Evolutionary conservation across 2,797 vertebrate genomes (phyloP).

Genomic region (Hirundo rustica): DNA sequence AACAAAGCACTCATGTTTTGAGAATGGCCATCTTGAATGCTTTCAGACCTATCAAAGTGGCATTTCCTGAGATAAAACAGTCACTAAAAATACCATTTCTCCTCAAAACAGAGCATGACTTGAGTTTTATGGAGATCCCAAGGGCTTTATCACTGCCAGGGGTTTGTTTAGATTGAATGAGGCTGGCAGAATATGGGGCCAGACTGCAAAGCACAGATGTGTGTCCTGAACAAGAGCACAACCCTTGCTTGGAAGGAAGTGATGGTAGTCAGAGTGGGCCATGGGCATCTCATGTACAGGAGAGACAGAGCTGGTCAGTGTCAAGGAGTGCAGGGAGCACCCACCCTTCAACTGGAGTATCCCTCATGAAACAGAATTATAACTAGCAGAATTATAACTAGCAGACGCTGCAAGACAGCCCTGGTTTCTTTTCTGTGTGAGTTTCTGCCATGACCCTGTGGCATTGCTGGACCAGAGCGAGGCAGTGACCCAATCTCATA

Average conservation of each 20-base stretch:
- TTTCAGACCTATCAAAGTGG: constrained; percentile 5
- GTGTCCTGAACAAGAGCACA: background rate
- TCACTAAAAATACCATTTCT: background rate
- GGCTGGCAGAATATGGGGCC: background rate
- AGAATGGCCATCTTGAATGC: background rate
- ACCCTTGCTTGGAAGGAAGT: background rate
- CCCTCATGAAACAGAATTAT: background rate
- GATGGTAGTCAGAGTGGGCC: rapidly evolving
- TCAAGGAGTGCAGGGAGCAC: background rate
- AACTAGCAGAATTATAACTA: background rate
- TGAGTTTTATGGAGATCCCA: background rate
- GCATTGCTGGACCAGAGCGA: background rate
- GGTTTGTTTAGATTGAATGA: background rate
- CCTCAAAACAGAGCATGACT: background rate
- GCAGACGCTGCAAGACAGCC: background rate
- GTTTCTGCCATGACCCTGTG: background rate
- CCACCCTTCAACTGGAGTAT: background rate
- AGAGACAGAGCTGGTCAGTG: rapidly evolving
- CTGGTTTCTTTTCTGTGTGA: background rate
- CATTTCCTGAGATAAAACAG: constrained; percentile 6
- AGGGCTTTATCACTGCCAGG: background rate
- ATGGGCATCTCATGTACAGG: rapidly evolving
- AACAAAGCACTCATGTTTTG: background rate
- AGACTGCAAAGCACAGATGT: background rate
- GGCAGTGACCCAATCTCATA: background rate